A percentile compares a stretch with the other conserved stretches of the same genome.
These are phyloP conservation scores for Sebastes hubbsi DNA, from an alignment of 2,797 vertebrate genomes.

Conservation along the genomic window DNA sequence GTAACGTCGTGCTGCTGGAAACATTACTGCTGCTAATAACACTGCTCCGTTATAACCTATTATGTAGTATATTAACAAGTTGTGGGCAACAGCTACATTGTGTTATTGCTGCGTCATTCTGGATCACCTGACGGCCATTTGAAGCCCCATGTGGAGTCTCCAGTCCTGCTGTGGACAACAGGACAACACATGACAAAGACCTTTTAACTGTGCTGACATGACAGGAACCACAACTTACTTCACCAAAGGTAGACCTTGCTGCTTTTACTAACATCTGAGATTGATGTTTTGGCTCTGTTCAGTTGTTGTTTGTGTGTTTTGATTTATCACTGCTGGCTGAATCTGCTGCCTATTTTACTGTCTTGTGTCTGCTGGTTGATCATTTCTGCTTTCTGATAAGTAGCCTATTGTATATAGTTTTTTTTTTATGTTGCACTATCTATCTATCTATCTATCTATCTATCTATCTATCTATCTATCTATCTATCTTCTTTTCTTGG, in stretches of 20 bases:
- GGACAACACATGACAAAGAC: background rate
- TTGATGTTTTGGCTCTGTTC: background rate
- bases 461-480: background rate
- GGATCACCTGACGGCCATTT: background rate
- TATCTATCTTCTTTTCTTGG: no score
- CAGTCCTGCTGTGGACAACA: background rate
- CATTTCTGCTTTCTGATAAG: background rate
- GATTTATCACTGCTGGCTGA: background rate
- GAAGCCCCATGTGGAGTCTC: no score
- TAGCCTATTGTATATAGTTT: background rate
- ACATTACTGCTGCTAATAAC: background rate
- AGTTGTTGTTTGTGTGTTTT: background rate
- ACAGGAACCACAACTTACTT: background rate
- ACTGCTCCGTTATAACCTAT: fast-evolving
- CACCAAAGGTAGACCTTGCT: background rate
- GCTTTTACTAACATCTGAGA: background rate
- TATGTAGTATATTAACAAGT: no score
- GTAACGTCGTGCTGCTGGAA: background rate
- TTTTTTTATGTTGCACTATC: no score
- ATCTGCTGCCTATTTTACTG: background rate
- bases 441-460: background rate
- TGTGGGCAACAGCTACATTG: background rate
- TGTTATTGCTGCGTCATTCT: background rate
- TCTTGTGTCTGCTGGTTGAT: background rate
- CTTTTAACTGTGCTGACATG: background rate